Evolutionary conservation across 2,113 vertebrate species (phyloP), one percentile per base, ranked within the genome.

Genomic region (Dasyornis broadbenti): DNA sequence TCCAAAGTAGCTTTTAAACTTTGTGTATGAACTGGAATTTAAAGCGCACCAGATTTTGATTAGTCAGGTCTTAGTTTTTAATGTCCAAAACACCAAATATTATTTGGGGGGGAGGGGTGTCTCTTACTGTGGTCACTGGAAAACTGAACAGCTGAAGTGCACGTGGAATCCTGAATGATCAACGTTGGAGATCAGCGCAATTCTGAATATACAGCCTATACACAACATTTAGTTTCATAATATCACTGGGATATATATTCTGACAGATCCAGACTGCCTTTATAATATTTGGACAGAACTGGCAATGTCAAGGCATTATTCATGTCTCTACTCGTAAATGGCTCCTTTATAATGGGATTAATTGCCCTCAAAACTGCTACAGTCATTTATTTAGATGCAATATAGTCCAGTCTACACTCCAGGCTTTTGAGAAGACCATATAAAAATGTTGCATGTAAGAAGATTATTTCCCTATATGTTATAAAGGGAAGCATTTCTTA

Each of bases 61-160:
- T 54, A 59, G 6, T 37, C 31, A 44, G 5, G 7, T 56, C 15
- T 59, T 71, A 35, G 1, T 13, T 89, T 71, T 20, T 75, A 11
- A 12, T 23, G 17, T 6, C 17, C 8, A 47, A 83, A 59, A 4
- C 2, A 56, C 7, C 19, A 65, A 30, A 49, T 61, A 79, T 68
- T 68, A 19, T 26, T 47, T n/a, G n/a, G n/a, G n/a, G n/a, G n/a
- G n/a, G n/a, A n/a, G 5, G 13, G 9, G 4, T 1, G 0, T 11
- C 4, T 13, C 11, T 50, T 77, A 39, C 5, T 19, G 24, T 39
- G 28, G 37, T 8, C 52, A 40, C 21, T 59, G 26, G 39, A 53
- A 91, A 83, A 63, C 5, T 30, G 24, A 80, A 57, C 15, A 37
- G 24, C 8, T 53, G 11, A 80, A 80, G 9, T 50, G 10, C 7